A percentile compares a stretch with the other conserved stretches of the same genome.
Evolutionary conservation across 2,888 invertebrate species (phyloP).

Genomic region (Drosophila testacea): DNA sequence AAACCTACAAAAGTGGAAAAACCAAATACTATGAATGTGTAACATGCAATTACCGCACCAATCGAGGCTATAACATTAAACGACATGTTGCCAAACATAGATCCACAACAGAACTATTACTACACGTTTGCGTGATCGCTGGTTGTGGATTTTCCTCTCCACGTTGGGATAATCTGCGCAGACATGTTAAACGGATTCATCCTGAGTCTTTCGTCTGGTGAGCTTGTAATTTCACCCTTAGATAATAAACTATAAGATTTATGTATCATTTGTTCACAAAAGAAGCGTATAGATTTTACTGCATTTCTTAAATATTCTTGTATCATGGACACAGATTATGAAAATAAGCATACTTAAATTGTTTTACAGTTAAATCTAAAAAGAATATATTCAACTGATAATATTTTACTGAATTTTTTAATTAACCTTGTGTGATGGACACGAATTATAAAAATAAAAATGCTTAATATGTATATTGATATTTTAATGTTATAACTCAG

Average conservation of each 20-base stretch:
- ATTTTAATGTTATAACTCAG: no score
- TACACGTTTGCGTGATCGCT: constrained; percentile 50
- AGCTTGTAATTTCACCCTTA: background rate
- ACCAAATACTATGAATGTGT: constrained; percentile 34
- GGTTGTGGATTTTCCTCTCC: constrained; percentile 42
- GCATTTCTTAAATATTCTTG: no score
- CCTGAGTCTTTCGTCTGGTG: constrained; percentile 16
- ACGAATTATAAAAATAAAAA: background rate
- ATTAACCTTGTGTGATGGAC: no score
- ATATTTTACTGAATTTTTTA: background rate
- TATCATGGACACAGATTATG: no score
- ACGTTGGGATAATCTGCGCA: constrained; percentile 45
- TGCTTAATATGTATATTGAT: background rate
- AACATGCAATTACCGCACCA: constrained; percentile 41
- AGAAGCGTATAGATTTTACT: no score
- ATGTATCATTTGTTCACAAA: no score
- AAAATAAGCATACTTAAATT: no score
- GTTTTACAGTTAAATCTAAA: no score
- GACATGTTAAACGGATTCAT: constrained; percentile 41
- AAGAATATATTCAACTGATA: background rate
- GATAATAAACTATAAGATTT: no score
- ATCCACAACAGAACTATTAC: constrained; percentile 4
- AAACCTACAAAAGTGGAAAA: constrained; percentile 20
- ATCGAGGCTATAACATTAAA: constrained; percentile 44
- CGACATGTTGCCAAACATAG: constrained; percentile 44